Evolutionary conservation across 2,113 vertebrate species (phyloP).

Genomic region (Elanus axillaris): DNA sequence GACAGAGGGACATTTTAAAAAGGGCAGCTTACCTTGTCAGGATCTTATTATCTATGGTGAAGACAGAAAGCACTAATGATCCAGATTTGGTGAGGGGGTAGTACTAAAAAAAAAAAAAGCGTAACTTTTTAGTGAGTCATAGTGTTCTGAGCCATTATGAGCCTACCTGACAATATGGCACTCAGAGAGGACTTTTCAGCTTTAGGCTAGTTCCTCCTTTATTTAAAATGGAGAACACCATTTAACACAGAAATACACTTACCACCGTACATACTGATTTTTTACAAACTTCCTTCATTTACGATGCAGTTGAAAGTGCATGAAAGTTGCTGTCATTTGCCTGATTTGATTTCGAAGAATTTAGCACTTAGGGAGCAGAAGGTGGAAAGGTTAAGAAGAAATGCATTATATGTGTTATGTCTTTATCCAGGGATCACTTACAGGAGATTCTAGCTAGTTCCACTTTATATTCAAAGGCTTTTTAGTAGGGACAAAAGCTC

Average conservation of each 20-base stretch:
- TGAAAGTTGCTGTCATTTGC: background rate
- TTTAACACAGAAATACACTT: background rate
- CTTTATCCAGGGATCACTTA: slow-evolving; percentile 28
- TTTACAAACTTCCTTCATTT: background rate
- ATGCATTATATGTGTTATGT: background rate
- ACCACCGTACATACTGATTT: background rate
- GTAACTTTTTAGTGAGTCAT: background rate
- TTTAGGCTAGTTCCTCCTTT: background rate
- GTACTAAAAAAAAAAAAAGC: background rate
- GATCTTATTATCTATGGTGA: background rate
- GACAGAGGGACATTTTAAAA: background rate
- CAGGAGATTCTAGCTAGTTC: background rate
- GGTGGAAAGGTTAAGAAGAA: background rate
- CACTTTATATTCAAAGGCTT: background rate
- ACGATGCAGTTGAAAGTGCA: background rate
- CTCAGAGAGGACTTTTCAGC: background rate
- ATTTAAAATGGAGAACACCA: background rate
- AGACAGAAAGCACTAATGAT: background rate
- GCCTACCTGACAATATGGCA: background rate
- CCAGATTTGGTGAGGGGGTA: background rate
- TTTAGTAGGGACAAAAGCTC: slow-evolving; percentile 49
- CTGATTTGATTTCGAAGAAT: slow-evolving; percentile 6
- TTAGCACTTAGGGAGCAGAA: background rate
- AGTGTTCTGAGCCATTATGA: background rate
- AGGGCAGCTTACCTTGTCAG: background rate